Conservation (phyloP, 2,113 vertebrate species). For the Athene noctua region DNA sequence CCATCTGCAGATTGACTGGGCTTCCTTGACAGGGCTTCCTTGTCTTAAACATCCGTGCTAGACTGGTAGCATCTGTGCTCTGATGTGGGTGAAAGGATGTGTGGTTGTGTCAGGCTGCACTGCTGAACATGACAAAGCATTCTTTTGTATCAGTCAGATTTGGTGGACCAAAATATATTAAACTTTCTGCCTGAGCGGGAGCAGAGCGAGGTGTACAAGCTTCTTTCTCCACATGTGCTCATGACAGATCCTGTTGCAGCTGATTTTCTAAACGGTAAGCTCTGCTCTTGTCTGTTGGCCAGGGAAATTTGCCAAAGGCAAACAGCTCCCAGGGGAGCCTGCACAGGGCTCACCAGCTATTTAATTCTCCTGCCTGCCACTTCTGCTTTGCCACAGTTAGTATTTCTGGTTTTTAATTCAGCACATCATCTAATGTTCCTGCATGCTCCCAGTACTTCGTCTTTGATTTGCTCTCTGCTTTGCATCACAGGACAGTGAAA, state of each 20-base stretch:
- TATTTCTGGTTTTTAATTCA: background rate
- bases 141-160: conserved; percentile 88
- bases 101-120: background rate
- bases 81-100: background rate
- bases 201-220: conserved; percentile 86
- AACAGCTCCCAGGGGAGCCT: background rate
- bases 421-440: background rate
- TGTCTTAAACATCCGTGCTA: accelerated
- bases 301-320: background rate
- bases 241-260: conserved; percentile 77
- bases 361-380: background rate
- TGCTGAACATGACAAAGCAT: conserved; percentile 63
- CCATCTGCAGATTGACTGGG: background rate
- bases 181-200: conserved; percentile 91
- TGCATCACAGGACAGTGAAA: background rate
- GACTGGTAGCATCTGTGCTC: accelerated
- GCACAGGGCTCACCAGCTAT: background rate
- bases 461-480: background rate
- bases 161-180: conserved; percentile 93
- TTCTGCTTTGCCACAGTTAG: background rate
- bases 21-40: background rate
- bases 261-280: conserved; percentile 85
- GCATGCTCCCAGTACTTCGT: background rate
- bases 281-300: background rate
- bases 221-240: conserved; percentile 83